These are phyloP conservation scores for Trissolcus basalis DNA, from an alignment of 1,140 invertebrate genomes.

Conservation along the genomic window DNA sequence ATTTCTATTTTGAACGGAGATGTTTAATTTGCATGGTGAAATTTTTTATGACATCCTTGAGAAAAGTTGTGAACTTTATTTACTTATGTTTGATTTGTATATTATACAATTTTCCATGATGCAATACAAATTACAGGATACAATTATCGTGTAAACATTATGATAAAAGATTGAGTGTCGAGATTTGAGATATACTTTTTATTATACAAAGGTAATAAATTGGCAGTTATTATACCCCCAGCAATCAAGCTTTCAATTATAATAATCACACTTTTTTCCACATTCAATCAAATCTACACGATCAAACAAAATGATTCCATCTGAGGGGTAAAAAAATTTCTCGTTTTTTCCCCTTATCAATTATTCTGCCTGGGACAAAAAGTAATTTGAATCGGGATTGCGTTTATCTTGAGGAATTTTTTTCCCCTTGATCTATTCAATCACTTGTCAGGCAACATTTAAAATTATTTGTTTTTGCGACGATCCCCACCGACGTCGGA, in stretches of 20 bases:
- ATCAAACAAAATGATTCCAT: too few relatives aligned
- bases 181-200: slow-evolving; percentile 6
- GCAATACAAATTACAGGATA: slow-evolving; percentile 20
- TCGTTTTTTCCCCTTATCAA: too few relatives aligned
- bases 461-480: slow-evolving; percentile 13
- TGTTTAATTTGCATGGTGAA: too few relatives aligned
- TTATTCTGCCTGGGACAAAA: neutral
- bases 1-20: too few relatives aligned
- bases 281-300: too few relatives aligned
- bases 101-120: neutral
- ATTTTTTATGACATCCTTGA: too few relatives aligned
- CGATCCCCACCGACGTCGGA: neutral
- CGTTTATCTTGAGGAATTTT: slow-evolving; percentile 7
- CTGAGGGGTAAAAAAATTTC: too few relatives aligned
- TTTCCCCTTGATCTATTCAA: slow-evolving; percentile 4
- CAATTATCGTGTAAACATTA: slow-evolving; percentile 18
- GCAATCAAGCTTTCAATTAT: too few relatives aligned
- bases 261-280: too few relatives aligned
- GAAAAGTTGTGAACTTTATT: too few relatives aligned
- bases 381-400: slow-evolving; percentile 7
- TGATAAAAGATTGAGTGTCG: neutral
- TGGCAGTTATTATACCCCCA: neutral
- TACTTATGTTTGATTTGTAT: slow-evolving; percentile 3
- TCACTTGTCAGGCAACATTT: slow-evolving; percentile 7
- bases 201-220: slow-evolving; percentile 1